Conservation (phyloP, 1,140 invertebrate species). For the Leptonema lineaticorne region DNA sequence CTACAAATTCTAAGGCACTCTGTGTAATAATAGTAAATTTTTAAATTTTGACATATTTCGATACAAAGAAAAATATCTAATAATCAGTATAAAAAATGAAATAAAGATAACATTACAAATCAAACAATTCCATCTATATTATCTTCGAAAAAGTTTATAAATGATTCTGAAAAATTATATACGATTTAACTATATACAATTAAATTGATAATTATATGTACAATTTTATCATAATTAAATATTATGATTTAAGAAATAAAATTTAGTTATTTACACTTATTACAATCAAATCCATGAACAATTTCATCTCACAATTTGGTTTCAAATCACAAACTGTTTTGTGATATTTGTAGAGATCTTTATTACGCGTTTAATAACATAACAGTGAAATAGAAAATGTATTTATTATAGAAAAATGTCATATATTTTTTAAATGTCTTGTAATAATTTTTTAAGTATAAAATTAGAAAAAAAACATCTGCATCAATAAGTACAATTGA, state of each 20-base stretch:
- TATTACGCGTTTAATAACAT: neutral
- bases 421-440: neutral
- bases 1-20: neutral
- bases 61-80: neutral
- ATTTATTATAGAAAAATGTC: neutral
- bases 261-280: neutral
- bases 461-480: neutral
- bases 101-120: neutral
- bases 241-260: neutral
- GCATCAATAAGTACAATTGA: neutral
- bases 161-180: neutral
- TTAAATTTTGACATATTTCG: neutral
- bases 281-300: neutral
- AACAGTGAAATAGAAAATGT: neutral
- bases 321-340: slow-evolving; percentile 12
- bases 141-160: neutral
- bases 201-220: neutral
- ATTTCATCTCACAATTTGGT: neutral
- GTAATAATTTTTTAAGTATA: neutral
- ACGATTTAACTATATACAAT: neutral
- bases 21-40: neutral
- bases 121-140: too few relatives aligned
- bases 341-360: neutral
- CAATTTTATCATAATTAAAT: neutral
- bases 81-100: neutral